Conservation (phyloP, 2,113 vertebrate genomes). For the Blennius ocellaris region DNA sequence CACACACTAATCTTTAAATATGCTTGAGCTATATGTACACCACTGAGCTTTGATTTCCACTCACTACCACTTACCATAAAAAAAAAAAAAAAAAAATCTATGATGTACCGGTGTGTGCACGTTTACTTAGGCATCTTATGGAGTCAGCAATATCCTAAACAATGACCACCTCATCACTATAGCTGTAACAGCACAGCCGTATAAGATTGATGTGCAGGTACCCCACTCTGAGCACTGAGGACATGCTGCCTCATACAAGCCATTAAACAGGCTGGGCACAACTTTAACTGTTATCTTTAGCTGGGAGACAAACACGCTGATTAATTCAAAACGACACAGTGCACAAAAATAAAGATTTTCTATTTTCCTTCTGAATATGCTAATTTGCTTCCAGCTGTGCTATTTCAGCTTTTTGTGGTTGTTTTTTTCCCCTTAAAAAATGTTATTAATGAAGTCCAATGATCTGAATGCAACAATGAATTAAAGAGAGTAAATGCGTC, state of each 20-base stretch:
- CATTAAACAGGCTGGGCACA: not conserved
- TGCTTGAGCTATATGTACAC: slow-evolving; percentile 46
- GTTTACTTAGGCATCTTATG: slow-evolving; percentile 34
- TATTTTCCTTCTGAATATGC: slow-evolving; percentile 21
- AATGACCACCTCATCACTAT: slow-evolving; percentile 45
- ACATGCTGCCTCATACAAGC: not conserved
- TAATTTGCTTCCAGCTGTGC: slow-evolving; percentile 19
- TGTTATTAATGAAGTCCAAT: slow-evolving; percentile 25
- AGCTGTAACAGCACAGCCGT: slow-evolving; percentile 19
- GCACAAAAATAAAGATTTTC: slow-evolving; percentile 13
- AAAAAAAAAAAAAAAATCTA: slow-evolving; percentile 47
- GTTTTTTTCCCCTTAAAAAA: slow-evolving; percentile 3
- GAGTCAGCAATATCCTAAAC: slow-evolving; percentile 50
- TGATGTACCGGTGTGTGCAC: slow-evolving; percentile 13
- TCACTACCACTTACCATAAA: slow-evolving; percentile 63
- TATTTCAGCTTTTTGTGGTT: not conserved
- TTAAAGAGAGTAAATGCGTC: slow-evolving; percentile 15
- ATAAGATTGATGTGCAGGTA: slow-evolving; percentile 10
- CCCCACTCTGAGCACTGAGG: not conserved
- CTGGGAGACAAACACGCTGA: not conserved
- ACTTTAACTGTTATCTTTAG: not conserved
- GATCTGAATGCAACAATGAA: slow-evolving; percentile 18
- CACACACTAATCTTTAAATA: slow-evolving; percentile 57
- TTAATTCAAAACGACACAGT: not conserved
- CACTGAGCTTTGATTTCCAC: slow-evolving; percentile 65